A percentile compares a stretch with the other conserved stretches of the same genome.
phyloP scores from a whole-genome alignment of 2,113 vertebrate species.

The Andinoacara biseriatus region DNA sequence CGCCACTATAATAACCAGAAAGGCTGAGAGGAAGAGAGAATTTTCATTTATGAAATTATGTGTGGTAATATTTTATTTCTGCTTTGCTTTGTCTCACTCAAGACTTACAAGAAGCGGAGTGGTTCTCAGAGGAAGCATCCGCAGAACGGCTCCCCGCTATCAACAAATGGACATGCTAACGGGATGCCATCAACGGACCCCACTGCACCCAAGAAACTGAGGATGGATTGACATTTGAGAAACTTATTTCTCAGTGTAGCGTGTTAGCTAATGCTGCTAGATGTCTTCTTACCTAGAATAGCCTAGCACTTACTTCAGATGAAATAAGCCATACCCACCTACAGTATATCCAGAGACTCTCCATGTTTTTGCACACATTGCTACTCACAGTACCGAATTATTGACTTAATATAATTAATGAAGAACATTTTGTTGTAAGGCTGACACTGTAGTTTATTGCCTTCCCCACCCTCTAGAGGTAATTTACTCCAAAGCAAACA shows the following conservation, averaged over 20 bases:
- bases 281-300: slow-evolving; percentile 54
- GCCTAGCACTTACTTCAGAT: slow-evolving; percentile 57
- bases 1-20: not conserved
- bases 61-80: not conserved
- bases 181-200: slow-evolving; percentile 81
- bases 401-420: slow-evolving; percentile 23
- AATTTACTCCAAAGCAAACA: slow-evolving; percentile 26
- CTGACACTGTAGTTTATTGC: slow-evolving; percentile 22
- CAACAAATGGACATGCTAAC: slow-evolving; percentile 86
- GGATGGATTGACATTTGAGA: slow-evolving; percentile 85
- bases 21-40: not conserved
- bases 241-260: slow-evolving; percentile 36
- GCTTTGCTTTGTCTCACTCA: slow-evolving; percentile 16
- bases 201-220: slow-evolving; percentile 85
- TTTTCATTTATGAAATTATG: not conserved
- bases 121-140: slow-evolving; percentile 85
- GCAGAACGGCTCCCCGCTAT: slow-evolving; percentile 82
- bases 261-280: slow-evolving; percentile 56
- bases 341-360: slow-evolving; percentile 45
- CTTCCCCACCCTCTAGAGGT: not conserved
- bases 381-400: slow-evolving; percentile 62
- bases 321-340: slow-evolving; percentile 62
- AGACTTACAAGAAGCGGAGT: slow-evolving; percentile 94
- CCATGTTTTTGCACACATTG: slow-evolving; percentile 65
- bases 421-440: slow-evolving; percentile 27